Base-by-base conservation (phyloP, 2,113 vertebrate species). In the Rostratula benghalensis region DNA sequence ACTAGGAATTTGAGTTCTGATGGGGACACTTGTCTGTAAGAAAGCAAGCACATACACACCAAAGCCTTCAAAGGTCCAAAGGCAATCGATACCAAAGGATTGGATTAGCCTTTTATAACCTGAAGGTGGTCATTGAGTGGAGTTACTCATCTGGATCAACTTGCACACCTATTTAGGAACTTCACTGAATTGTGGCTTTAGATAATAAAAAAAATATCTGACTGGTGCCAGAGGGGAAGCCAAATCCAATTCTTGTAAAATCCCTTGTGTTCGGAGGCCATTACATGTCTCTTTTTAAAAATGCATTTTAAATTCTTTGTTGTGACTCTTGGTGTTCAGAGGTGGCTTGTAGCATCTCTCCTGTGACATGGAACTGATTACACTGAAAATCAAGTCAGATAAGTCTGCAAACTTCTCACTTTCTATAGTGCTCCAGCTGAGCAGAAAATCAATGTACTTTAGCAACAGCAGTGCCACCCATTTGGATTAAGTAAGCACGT, bases 371-470 rank as follows among this genome's bases (percentile, higher is more conserved):
- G 50, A 94, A 59, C 57, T 84, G 60, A 94, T 94, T 86, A 60
- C 37, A 60, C 17, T 30, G 78, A 95, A 92, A 94, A 93, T 88
- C 68, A 86, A 81, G 81, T 95, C 70, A 87, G 60, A 60, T 69
- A 93, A 86, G 25, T 45, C 93, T 88, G 68, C 46, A 90, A 81
- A 91, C n/a, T 68, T 95, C 74, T 78, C 71, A 68, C 56, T 95
- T 92, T 85, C 68, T 85, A 14, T 61, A 33, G 76, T 76, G 68
- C 37, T 94, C 69, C 60, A 83, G 75, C 83, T 71, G 75, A 75
- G 77, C 81, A 96, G 92, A 97, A 96, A 94, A 95, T 93, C 96
- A 78, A 86, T 91, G 64, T 17, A 61, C 64, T 95, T 91, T 91
- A 91, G 35, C 45, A 70, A 57, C 22, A 85, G 23, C 54, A 81